Evolutionary conservation across 1,140 invertebrate species (phyloP).

Genomic region (Belonocnema kinseyi): DNA sequence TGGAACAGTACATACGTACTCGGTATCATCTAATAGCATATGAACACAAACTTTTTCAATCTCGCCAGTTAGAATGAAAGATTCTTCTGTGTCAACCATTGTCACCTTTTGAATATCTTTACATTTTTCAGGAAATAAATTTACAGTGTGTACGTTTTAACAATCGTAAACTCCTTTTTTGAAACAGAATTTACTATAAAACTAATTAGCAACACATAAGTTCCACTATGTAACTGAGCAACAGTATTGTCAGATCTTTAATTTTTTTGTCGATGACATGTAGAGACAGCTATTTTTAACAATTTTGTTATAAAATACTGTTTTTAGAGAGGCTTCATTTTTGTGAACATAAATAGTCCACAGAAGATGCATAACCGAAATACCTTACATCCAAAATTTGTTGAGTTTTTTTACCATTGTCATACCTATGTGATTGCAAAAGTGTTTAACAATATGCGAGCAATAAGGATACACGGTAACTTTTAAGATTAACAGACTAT

Average conservation of each 20-base stretch:
- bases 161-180: constrained; percentile 21
- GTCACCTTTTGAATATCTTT: background rate
- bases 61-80: constrained; percentile 5
- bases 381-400: constrained; percentile 17
- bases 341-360: background rate
- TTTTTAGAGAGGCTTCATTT: constrained; percentile 1
- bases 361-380: background rate
- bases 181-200: constrained; percentile 44
- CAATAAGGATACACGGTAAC: background rate
- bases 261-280: constrained; percentile 36
- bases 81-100: background rate
- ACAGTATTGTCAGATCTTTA: constrained; percentile 42
- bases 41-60: constrained; percentile 35
- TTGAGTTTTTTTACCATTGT: background rate
- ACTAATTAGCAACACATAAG: constrained; percentile 38
- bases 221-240: constrained; percentile 37
- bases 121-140: background rate
- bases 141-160: background rate
- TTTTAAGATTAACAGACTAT: constrained; percentile 4
- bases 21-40: too few relatives aligned
- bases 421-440: background rate
- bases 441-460: background rate
- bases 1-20: constrained; percentile 23
- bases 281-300: constrained; percentile 35
- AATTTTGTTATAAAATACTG: constrained; percentile 39